A percentile compares a stretch with the other conserved stretches of the same genome.
These are phyloP conservation scores for Alcedo atthis DNA, from an alignment of 2,797 vertebrate genomes.

Conservation along the genomic window DNA sequence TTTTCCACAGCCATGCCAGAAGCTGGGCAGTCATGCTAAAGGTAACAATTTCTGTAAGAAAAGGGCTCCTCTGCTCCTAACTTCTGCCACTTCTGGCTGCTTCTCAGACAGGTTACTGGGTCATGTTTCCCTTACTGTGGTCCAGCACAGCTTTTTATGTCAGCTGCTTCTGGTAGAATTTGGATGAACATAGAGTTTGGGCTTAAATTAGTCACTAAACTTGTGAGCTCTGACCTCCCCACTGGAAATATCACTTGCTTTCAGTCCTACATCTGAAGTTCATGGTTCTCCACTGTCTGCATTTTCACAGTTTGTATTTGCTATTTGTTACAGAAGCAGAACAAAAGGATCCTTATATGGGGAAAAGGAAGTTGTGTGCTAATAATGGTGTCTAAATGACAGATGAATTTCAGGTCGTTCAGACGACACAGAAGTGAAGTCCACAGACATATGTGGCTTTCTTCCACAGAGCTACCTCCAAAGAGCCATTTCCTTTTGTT, in stretches of 20 bases:
- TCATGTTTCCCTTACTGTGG: neutral
- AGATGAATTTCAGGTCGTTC: neutral
- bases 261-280: neutral
- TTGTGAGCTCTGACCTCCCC: neutral
- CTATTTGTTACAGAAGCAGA: neutral
- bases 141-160: neutral
- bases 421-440: neutral
- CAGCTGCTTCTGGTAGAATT: neutral
- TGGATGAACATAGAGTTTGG: neutral
- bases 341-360: neutral
- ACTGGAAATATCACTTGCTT: neutral
- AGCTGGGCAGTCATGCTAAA: neutral
- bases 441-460: neutral
- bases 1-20: neutral
- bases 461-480: neutral
- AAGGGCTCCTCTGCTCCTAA: neutral
- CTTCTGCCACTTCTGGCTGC: neutral
- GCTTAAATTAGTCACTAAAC: neutral
- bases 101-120: neutral
- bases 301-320: neutral
- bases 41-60: neutral
- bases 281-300: neutral
- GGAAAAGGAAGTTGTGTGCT: constrained; percentile 8
- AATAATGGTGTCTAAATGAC: neutral
- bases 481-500: neutral